Percentiles rank a stretch among this genome's conserved stretches.
phyloP scores from a whole-genome alignment of 2,797 vertebrate species.

The Hylomyscus alleni region DNA sequence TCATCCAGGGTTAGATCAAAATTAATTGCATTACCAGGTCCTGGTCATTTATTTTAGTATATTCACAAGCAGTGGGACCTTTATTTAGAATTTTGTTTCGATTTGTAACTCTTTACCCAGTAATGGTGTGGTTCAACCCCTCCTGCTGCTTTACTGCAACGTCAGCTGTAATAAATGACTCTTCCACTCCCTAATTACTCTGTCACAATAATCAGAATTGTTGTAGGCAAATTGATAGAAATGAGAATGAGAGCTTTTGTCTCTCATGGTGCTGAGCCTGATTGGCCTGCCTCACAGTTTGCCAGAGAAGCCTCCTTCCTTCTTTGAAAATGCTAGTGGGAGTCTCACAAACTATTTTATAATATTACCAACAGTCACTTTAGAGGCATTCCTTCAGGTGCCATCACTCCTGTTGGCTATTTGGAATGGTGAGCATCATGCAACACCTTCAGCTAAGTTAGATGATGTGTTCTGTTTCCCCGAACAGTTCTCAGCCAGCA shows the following conservation, averaged over 20 bases:
- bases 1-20: neutral
- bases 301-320: neutral
- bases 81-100: slow-evolving; percentile 67
- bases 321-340: neutral
- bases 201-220: slow-evolving; percentile 52
- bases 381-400: neutral
- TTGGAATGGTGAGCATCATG: neutral
- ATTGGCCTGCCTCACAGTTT: neutral
- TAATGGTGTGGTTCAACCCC: slow-evolving; percentile 10
- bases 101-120: slow-evolving; percentile 64
- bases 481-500: neutral
- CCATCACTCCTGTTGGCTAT: neutral
- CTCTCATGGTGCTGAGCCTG: neutral
- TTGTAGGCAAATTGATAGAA: slow-evolving; percentile 74
- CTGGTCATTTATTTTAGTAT: slow-evolving; percentile 64
- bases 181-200: slow-evolving; percentile 52
- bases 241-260: slow-evolving; percentile 51
- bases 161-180: slow-evolving; percentile 65
- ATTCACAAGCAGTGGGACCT: slow-evolving; percentile 56
- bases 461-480: neutral
- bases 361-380: neutral
- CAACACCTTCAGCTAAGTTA: neutral
- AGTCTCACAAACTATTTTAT: neutral
- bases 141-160: slow-evolving; percentile 54
- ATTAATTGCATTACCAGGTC: slow-evolving; percentile 39